A percentile compares a stretch with the other conserved stretches of the same genome.
Evolutionary conservation across 2,797 vertebrate species (phyloP).

Genomic region (Dermochelys coriacea): DNA sequence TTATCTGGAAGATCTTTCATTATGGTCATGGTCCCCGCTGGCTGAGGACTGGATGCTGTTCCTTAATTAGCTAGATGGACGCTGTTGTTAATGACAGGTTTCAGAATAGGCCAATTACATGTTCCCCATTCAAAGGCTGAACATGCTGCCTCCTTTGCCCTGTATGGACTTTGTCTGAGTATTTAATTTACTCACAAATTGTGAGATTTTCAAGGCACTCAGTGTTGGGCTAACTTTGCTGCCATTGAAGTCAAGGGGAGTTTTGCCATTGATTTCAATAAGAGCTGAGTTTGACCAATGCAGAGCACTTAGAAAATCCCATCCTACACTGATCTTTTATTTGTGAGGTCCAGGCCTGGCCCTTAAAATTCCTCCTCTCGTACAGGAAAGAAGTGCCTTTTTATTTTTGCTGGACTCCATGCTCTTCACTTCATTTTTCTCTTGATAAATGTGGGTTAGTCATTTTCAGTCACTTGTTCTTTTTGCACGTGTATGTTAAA

Average conservation of each 20-base stretch:
- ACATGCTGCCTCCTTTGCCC: background rate
- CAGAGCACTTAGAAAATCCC: background rate
- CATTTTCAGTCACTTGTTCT: background rate
- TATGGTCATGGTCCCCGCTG: fast-evolving
- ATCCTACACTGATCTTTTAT: background rate
- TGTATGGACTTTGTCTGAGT: background rate
- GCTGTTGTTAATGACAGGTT: background rate
- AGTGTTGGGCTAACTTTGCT: background rate
- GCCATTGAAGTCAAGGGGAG: fast-evolving
- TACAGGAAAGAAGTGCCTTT: background rate
- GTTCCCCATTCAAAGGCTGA: background rate
- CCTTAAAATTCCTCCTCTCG: background rate
- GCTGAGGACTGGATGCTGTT: background rate
- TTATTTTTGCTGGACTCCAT: background rate
- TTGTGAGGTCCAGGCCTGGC: background rate
- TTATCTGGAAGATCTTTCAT: background rate
- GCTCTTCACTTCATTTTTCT: background rate
- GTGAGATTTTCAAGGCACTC: background rate
- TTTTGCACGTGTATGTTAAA: fast-evolving
- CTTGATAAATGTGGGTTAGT: fast-evolving
- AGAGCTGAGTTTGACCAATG: background rate
- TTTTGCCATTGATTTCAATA: background rate
- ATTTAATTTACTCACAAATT: background rate
- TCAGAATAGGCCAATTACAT: background rate
- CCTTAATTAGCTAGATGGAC: background rate